Conservation (phyloP, 2,113 vertebrate genomes). For the Chloropsis cyanopogon region DNA sequence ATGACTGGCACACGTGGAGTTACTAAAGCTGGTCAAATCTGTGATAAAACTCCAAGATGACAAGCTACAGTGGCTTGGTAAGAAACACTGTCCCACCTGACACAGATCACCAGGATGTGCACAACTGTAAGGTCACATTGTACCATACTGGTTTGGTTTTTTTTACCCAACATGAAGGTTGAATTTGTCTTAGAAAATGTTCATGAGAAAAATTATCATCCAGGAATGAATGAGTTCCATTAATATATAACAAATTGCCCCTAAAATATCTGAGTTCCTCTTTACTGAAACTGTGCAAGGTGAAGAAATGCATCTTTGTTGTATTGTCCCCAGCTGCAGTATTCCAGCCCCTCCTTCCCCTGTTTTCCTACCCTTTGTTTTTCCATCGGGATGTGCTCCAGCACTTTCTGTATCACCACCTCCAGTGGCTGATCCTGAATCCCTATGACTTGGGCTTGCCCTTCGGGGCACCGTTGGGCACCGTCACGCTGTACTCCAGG, state of each 20-base stretch:
- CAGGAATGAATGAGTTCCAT: not conserved
- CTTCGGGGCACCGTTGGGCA: not conserved
- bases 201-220: not conserved
- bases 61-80: not conserved
- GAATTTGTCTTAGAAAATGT: not conserved
- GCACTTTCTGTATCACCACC: not conserved
- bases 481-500: not conserved
- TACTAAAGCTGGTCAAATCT: not conserved
- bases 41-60: not conserved
- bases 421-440: not conserved
- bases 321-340: not conserved
- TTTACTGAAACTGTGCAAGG: not conserved
- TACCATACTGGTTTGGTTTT: not conserved
- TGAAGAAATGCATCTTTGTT: not conserved
- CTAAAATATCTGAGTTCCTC: not conserved
- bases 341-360: not conserved
- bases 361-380: not conserved
- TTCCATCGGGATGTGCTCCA: not conserved
- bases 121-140: not conserved
- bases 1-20: accelerated
- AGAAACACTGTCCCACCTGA: not conserved
- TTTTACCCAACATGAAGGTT: not conserved
- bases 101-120: not conserved
- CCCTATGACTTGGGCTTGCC: constrained; percentile 1
- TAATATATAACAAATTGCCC: not conserved